A percentile compares a stretch with the other conserved stretches of the same genome.
phyloP scores from a whole-genome alignment of 2,888 invertebrate species.

The Camponotus fellah region DNA sequence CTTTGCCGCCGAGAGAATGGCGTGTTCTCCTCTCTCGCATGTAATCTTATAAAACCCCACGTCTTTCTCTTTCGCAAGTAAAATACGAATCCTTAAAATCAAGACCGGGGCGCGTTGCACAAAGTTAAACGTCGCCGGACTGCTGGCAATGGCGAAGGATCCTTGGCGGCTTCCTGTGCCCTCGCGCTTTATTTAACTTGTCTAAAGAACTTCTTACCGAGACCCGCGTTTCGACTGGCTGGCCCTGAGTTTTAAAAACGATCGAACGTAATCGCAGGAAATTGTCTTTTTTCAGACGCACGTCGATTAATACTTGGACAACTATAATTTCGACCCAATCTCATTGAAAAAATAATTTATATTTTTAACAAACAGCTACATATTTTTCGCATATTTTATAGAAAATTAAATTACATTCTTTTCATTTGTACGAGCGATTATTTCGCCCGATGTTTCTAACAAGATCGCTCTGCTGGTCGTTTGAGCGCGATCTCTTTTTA shows the following conservation, averaged over 20 bases:
- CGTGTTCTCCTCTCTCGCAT: background rate
- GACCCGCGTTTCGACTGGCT: conserved; percentile 16
- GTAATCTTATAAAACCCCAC: conserved; percentile 40
- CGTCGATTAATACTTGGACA: background rate
- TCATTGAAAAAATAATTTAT: background rate
- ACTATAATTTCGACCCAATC: background rate
- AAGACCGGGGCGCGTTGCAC: background rate
- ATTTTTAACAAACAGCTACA: background rate
- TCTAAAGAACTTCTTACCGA: conserved; percentile 8
- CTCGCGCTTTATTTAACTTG: conserved; percentile 27
- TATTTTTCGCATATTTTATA: background rate
- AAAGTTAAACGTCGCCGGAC: conserved; percentile 1
- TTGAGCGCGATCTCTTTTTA: conserved; percentile 10
- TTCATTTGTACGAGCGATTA: background rate
- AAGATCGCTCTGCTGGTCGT: background rate
- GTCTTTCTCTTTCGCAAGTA: conserved; percentile 22
- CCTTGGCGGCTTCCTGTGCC: conserved; percentile 14
- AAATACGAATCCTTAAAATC: conserved; percentile 34
- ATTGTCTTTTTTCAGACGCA: background rate
- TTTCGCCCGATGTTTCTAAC: background rate
- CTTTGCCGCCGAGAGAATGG: conserved; percentile 31
- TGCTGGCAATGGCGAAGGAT: conserved; percentile 11
- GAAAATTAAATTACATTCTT: background rate
- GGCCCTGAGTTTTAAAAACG: background rate
- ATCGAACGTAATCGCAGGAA: background rate